Evolutionary conservation across 2,797 vertebrate species (phyloP).

Genomic region (Hyperoplus immaculatus): DNA sequence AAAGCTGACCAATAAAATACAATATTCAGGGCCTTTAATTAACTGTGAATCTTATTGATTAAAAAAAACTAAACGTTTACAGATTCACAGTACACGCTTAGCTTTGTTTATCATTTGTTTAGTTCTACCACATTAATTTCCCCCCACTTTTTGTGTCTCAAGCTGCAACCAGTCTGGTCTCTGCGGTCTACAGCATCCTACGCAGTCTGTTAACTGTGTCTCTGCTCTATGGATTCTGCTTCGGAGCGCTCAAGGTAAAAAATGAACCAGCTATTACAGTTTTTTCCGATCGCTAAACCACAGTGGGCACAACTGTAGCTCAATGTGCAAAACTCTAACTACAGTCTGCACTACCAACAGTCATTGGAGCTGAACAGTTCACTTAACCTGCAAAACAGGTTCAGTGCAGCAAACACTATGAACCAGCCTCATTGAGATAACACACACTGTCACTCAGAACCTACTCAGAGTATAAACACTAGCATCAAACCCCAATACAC

Average conservation of each 20-base stretch:
- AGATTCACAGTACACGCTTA: not conserved
- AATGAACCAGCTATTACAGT: not conserved
- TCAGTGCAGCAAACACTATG: no score
- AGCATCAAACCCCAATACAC: no score
- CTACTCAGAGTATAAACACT: no score
- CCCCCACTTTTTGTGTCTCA: conserved; percentile 57
- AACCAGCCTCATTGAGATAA: no score
- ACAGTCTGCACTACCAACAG: no score
- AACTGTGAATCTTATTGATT: not conserved
- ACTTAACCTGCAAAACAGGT: no score
- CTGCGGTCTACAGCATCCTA: conserved; percentile 91
- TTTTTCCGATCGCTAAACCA: no score
- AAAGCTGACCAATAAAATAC: not conserved
- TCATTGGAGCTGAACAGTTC: no score
- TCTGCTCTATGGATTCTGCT: conserved; percentile 93
- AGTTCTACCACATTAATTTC: not conserved
- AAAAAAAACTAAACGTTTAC: not conserved
- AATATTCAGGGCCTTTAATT: not conserved
- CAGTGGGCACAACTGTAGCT: no score
- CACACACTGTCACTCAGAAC: no score
- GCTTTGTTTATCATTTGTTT: not conserved
- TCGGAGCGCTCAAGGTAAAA: conserved; percentile 93
- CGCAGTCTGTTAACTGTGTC: conserved; percentile 88
- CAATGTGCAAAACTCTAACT: no score
- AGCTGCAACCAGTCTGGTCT: conserved; percentile 93